A percentile compares a stretch with the other conserved stretches of the same genome.
These are phyloP conservation scores for Odontothrips loti DNA, from an alignment of 2,888 invertebrate genomes.

Conservation along the genomic window DNA sequence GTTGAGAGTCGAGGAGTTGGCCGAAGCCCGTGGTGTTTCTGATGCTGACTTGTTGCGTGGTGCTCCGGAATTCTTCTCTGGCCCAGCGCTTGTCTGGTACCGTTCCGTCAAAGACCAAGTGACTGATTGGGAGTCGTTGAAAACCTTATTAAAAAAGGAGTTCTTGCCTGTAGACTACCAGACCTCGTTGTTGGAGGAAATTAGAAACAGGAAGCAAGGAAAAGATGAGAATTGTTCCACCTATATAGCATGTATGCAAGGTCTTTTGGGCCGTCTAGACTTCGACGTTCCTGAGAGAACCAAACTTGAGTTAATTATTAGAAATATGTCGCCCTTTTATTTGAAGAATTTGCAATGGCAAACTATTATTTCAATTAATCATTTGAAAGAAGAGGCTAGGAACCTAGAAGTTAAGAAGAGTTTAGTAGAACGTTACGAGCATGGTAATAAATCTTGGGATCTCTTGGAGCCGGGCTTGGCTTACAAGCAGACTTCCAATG, in stretches of 20 bases:
- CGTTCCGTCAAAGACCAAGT: constrained; percentile 39
- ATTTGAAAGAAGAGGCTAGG: neutral
- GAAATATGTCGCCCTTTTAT: neutral
- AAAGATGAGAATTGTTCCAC: constrained; percentile 38
- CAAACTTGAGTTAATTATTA: neutral
- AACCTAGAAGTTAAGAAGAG: neutral
- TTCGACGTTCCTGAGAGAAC: neutral
- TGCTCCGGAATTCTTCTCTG: constrained; percentile 38
- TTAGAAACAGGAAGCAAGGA: constrained; percentile 39
- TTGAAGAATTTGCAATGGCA: neutral
- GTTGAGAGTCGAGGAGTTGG: constrained; percentile 38
- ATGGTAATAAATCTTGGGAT: neutral
- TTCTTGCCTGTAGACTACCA: constrained; percentile 39
- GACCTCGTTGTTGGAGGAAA: constrained; percentile 38
- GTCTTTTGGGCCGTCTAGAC: constrained; percentile 37
- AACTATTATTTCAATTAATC: neutral
- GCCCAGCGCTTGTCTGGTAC: constrained; percentile 40
- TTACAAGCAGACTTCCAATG: neutral
- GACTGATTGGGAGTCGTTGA: constrained; percentile 30
- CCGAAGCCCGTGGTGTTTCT: constrained; percentile 35
- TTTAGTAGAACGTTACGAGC: neutral
- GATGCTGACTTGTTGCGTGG: constrained; percentile 36
- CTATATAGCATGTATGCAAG: constrained; percentile 39
- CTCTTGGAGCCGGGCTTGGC: neutral
- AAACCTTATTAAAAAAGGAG: constrained; percentile 28